Percentiles rank a stretch among this genome's conserved stretches.
phyloP scores from a whole-genome alignment of 1,140 invertebrate genomes.

The Solenopsis invicta region DNA sequence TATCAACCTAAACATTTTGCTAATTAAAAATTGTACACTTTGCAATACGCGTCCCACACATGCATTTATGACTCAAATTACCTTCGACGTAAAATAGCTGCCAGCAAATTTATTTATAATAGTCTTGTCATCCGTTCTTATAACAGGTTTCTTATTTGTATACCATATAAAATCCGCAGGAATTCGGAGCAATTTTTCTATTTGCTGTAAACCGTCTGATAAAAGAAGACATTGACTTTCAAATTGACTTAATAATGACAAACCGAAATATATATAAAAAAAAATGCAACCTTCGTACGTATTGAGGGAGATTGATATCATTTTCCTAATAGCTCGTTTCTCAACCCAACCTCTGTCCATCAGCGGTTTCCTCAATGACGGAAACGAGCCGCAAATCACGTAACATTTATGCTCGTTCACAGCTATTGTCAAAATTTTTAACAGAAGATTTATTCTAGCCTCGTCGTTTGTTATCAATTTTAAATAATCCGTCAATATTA shows the following conservation, averaged over 20 bases:
- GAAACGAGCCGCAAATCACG: slow-evolving; percentile 66
- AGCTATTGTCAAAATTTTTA: slow-evolving; percentile 66
- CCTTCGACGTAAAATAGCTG: slow-evolving; percentile 94
- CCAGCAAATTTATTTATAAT: slow-evolving; percentile 92
- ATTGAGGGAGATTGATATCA: slow-evolving; percentile 57
- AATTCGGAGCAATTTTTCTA: slow-evolving; percentile 62
- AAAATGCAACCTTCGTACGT: slow-evolving; percentile 56
- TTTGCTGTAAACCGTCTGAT: slow-evolving; percentile 50
- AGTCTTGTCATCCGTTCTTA: slow-evolving; percentile 85
- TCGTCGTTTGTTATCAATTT: slow-evolving; percentile 49
- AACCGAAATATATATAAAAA: neutral
- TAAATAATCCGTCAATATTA: slow-evolving; percentile 63
- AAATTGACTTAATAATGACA: neutral
- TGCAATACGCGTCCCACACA: too few species aligned
- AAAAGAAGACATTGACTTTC: neutral
- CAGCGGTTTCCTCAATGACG: slow-evolving; percentile 60
- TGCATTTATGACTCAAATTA: slow-evolving; percentile 82
- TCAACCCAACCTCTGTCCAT: slow-evolving; percentile 69
- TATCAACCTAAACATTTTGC: slow-evolving; percentile 82
- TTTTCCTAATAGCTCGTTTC: slow-evolving; percentile 67
- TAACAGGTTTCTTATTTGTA: slow-evolving; percentile 47
- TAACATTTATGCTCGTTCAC: slow-evolving; percentile 68
- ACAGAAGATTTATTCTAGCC: slow-evolving; percentile 58
- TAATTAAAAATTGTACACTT: neutral
- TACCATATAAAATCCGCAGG: slow-evolving; percentile 68